Evolutionary conservation across 2,113 vertebrate species (phyloP).

Genomic region (Columba livia): DNA sequence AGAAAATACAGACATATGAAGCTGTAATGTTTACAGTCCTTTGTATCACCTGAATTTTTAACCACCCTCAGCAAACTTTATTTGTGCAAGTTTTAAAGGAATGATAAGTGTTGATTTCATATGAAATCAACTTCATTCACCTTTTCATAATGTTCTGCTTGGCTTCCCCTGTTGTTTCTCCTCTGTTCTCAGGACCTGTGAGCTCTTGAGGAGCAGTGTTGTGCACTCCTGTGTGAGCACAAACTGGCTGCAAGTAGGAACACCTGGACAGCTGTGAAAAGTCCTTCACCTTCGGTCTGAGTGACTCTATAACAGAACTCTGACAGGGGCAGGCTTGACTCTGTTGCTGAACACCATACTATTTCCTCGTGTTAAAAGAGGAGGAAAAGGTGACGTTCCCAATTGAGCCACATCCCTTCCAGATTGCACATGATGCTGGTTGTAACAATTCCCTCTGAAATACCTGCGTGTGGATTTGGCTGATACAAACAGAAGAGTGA

Average conservation of each 20-base stretch:
- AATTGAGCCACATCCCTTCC: neutral
- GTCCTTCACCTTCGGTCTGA: neutral
- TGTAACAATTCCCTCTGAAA: rapidly evolving
- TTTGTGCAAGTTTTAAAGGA: neutral
- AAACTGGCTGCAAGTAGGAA: neutral
- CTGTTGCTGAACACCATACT: neutral
- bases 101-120: neutral
- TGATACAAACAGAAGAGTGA: neutral
- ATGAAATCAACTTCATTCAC: neutral
- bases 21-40: neutral
- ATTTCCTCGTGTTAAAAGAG: neutral
- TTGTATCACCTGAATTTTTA: neutral
- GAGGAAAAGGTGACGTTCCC: neutral
- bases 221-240: neutral
- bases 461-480: rapidly evolving
- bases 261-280: neutral
- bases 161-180: neutral
- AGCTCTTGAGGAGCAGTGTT: neutral
- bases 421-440: rapidly evolving
- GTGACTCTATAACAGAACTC: neutral
- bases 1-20: neutral
- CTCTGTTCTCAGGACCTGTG: neutral
- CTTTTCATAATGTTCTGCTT: neutral
- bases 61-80: neutral
- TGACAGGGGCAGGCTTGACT: neutral